Evolutionary conservation across 1,140 invertebrate genomes (phyloP), one percentile per base, ranked within the genome.

Genomic region (Drosophila elegans): DNA sequence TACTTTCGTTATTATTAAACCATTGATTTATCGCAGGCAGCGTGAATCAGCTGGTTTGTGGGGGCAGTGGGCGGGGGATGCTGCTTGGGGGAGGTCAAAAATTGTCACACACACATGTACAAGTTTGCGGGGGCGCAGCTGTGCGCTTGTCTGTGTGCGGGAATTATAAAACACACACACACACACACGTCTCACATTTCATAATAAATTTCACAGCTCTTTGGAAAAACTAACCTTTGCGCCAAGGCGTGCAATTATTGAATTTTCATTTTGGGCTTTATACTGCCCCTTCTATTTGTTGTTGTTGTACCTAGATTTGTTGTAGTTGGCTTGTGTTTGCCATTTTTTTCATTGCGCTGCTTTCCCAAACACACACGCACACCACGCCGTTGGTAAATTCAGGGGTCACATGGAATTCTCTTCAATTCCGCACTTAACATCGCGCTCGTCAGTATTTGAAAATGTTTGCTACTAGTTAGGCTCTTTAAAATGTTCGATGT

Each of bases 101-200:
- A 75, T 68, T 64, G 55, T 16, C 53, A 60, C 53, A 62, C 34
- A 64, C 53, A 52, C 25, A 61, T 4, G 48, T 25, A 59, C 78
- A 63, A 55, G 61, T 49, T 61, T 76, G 80, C 71, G 76, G 64
- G 61, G 74, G 78, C 67, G 76, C 66, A 78, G 59, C 56, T 78
- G 57, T 53, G 46, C 32, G 49, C 41, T 34, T 54, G 60, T 57
- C 25, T 69, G 46, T 27, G 53, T 56, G 52, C 38, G 36, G 60
- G 49, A 77, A 82, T 88, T 88, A 89, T 83, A 89, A 88, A 88
- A 89, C 84, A 89, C 67, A 74, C 72, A 54, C 84, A 89, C 67
- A 74, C 72, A 54, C 45, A 48, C 25, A 29, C 12, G 5, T 67
- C 62, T 80, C 74, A 63, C 64, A 78, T 89, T 84, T 90, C 85